These are phyloP conservation scores for Alectoris magna DNA, from an alignment of 2,797 vertebrate genomes.

Conservation along the genomic window DNA sequence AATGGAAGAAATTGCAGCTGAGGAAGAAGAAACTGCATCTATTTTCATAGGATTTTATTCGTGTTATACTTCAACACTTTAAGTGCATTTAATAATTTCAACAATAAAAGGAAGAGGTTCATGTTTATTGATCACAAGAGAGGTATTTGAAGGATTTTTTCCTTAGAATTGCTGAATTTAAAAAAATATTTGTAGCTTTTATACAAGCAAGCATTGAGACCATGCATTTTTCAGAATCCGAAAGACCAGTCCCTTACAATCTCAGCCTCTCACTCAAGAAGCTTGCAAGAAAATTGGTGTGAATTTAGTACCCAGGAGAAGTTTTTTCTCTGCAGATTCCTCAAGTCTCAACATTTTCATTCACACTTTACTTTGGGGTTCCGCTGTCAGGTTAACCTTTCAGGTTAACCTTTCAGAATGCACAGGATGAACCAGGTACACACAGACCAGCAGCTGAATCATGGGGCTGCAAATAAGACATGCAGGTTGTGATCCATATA, in stretches of 20 bases:
- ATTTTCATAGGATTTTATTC: slow-evolving; percentile 35
- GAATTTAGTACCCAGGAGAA: slow-evolving; percentile 3
- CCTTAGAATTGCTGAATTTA: neutral
- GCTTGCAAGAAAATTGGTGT: neutral
- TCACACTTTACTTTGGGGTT: slow-evolving; percentile 1
- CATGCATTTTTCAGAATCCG: neutral
- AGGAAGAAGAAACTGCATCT: neutral
- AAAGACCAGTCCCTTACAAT: neutral
- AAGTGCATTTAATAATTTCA: slow-evolving; percentile 42
- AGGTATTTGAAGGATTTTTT: slow-evolving; percentile 6
- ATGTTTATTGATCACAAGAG: slow-evolving; percentile 44
- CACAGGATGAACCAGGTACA: neutral
- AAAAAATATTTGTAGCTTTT: slow-evolving; percentile 42
- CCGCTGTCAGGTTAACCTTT: neutral
- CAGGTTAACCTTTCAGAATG: neutral
- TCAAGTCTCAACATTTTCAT: neutral
- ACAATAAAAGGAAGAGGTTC: slow-evolving; percentile 34
- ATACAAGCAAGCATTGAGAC: neutral
- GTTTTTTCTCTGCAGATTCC: neutral
- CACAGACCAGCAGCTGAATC: neutral
- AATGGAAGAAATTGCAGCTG: slow-evolving; percentile 21
- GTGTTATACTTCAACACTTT: slow-evolving; percentile 7
- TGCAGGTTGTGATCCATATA: neutral
- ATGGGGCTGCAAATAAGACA: neutral
- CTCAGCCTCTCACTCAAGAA: neutral